Evolutionary conservation across 2,797 vertebrate genomes (phyloP).

Genomic region (Pterois miles): DNA sequence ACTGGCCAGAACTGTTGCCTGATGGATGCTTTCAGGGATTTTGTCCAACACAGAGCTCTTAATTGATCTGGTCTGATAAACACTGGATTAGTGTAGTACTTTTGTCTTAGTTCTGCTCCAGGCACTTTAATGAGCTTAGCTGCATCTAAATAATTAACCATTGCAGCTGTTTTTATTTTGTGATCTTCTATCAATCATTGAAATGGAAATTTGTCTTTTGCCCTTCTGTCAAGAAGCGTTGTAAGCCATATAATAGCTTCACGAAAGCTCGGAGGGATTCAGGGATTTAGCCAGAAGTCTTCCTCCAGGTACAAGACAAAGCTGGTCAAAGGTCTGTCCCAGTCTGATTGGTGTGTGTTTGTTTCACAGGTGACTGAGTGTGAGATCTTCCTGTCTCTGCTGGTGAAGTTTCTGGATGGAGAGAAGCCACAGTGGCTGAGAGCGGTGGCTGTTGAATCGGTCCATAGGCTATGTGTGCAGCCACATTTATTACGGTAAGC

Average conservation of each 20-base stretch:
- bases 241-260: neutral
- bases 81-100: slow-evolving; percentile 44
- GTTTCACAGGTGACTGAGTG: slow-evolving; percentile 95
- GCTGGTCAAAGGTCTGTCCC: neutral
- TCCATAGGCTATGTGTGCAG: slow-evolving; percentile 97
- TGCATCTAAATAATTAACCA: slow-evolving; percentile 24
- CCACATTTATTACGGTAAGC: slow-evolving; percentile 94
- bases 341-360: slow-evolving; percentile 32
- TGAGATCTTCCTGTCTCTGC: slow-evolving; percentile 97
- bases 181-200: slow-evolving; percentile 6
- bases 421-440: slow-evolving; percentile 99
- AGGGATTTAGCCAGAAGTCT: neutral
- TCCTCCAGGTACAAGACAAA: neutral
- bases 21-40: slow-evolving; percentile 33
- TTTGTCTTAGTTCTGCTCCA: slow-evolving; percentile 60
- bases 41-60: slow-evolving; percentile 22
- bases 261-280: slow-evolving; percentile 1
- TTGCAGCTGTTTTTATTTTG: slow-evolving; percentile 46
- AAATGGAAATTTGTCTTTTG: slow-evolving; percentile 14
- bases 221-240: neutral
- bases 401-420: slow-evolving; percentile 99
- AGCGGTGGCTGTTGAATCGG: slow-evolving; percentile 97
- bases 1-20: neutral
- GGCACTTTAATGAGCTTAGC: slow-evolving; percentile 50
- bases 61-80: slow-evolving; percentile 56